A percentile compares a stretch with the other conserved stretches of the same genome.
These are phyloP conservation scores for Eleginops maclovinus DNA, from an alignment of 2,113 vertebrate species.

Conservation along the genomic window DNA sequence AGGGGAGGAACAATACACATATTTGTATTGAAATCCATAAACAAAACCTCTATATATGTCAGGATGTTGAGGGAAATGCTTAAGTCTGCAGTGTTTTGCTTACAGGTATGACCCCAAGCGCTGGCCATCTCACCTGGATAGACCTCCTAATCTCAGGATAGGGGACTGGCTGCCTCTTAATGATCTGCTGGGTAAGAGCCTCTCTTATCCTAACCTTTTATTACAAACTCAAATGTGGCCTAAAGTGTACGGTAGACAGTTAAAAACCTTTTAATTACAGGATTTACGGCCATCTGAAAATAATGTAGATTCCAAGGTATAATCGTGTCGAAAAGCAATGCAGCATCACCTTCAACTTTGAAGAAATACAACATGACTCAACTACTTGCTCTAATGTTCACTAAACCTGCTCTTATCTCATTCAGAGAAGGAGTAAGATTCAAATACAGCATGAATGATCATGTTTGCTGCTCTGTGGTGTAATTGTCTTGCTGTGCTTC, in stretches of 20 bases:
- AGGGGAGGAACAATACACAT: neutral
- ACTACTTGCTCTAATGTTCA: neutral
- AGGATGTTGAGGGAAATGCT: neutral
- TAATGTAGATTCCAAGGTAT: neutral
- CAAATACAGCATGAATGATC: neutral
- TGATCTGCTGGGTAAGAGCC: slow-evolving; percentile 62
- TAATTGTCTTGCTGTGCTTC: neutral
- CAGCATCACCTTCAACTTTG: neutral
- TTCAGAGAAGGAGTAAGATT: neutral
- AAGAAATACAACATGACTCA: neutral
- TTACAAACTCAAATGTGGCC: neutral
- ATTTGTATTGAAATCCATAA: no score
- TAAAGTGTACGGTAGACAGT: neutral
- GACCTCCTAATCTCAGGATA: slow-evolving; percentile 61
- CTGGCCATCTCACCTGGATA: slow-evolving; percentile 65
- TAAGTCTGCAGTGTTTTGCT: neutral
- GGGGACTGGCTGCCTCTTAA: slow-evolving; percentile 70
- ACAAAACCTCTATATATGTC: neutral
- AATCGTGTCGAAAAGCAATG: slow-evolving; percentile 2
- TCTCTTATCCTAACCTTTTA: neutral
- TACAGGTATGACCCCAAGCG: slow-evolving; percentile 56
- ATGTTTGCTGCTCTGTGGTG: neutral
- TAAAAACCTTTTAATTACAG: neutral
- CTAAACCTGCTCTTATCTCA: neutral
- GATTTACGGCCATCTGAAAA: neutral